phyloP scores from a whole-genome alignment of 2,888 invertebrate species.

The Drosophila mettleri region DNA sequence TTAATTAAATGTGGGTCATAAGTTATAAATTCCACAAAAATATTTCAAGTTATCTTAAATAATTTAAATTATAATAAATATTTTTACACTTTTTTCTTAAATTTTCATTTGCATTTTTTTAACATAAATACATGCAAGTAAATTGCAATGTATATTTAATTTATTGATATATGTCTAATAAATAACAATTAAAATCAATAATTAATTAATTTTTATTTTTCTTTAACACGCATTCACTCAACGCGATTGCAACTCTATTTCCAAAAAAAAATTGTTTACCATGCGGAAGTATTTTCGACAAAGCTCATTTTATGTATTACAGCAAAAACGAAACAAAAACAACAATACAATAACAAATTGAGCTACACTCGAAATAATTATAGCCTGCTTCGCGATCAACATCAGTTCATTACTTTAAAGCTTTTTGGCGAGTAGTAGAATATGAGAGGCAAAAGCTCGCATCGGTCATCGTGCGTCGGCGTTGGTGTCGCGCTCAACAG shows the following conservation, averaged over 20 bases:
- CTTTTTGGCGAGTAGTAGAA: constrained; percentile 21
- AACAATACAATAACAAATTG: constrained; percentile 3
- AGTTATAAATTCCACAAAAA: background rate
- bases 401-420: constrained; percentile 20
- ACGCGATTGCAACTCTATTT: constrained; percentile 2
- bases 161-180: background rate
- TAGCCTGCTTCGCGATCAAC: constrained; percentile 25
- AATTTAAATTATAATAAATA: background rate
- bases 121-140: no score
- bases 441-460: constrained; percentile 38
- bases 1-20: background rate
- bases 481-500: constrained; percentile 36
- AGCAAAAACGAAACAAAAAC: constrained; percentile 7
- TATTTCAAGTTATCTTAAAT: constrained; percentile 1
- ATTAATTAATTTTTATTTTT: background rate
- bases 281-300: constrained; percentile 35
- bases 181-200: background rate
- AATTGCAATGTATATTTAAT: no score
- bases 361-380: constrained; percentile 25
- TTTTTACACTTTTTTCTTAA: background rate
- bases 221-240: background rate
- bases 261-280: constrained; percentile 10
- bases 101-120: background rate
- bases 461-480: constrained; percentile 37
- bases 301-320: constrained; percentile 16